Percentiles rank a stretch among this genome's conserved stretches.
These are phyloP conservation scores for Oscheius sp. DNA, from an alignment of 1,140 invertebrate genomes.

Conservation along the genomic window DNA sequence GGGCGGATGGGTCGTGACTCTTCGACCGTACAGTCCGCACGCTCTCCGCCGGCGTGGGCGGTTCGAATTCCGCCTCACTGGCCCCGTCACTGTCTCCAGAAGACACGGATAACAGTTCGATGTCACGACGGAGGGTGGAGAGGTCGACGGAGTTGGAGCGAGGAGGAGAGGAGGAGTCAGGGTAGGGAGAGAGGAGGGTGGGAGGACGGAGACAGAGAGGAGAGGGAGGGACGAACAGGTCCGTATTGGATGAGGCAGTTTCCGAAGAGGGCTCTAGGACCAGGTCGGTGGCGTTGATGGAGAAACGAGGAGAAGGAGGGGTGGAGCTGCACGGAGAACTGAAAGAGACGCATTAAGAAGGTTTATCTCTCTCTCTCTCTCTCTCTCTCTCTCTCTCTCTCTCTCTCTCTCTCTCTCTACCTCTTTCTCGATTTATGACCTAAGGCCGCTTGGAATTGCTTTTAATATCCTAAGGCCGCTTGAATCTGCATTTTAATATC, in stretches of 20 bases:
- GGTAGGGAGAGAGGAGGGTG: conserved; percentile 20
- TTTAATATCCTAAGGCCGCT: too few species aligned
- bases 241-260: conserved; percentile 12
- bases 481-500: too few species aligned
- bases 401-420: too few species aligned
- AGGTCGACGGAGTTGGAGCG: conserved; percentile 58
- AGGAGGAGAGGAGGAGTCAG: conserved; percentile 47
- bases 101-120: conserved; percentile 57
- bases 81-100: conserved; percentile 49
- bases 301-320: conserved; percentile 10
- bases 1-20: conserved; percentile 55
- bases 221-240: conserved; percentile 12
- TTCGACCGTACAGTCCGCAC: conserved; percentile 52
- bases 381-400: too few species aligned
- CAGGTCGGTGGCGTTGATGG: background rate
- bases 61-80: conserved; percentile 46
- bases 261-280: conserved; percentile 20
- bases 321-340: conserved; percentile 26
- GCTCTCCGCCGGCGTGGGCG: conserved; percentile 49
- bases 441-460: too few species aligned
- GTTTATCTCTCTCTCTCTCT: too few species aligned
- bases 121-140: conserved; percentile 57
- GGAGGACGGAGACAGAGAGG: conserved; percentile 25
- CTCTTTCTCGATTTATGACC: too few species aligned
- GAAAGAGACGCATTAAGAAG: conserved; percentile 10